Evolutionary conservation across 53 echinoderm and acorn worm genomes (phyloP).

Genomic region (Apostichopus leukothele): DNA sequence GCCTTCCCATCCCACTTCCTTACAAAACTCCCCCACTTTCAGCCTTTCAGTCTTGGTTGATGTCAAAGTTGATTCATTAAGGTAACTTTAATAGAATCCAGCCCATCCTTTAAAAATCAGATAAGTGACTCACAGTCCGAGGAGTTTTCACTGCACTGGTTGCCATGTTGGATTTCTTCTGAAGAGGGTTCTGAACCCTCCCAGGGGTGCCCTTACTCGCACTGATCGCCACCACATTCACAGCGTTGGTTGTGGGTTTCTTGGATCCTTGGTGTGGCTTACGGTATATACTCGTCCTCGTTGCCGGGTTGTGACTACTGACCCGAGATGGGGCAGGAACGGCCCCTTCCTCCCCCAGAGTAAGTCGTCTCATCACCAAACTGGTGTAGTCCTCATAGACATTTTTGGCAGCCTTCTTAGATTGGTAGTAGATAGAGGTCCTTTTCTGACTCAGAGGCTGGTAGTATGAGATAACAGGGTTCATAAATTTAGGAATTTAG

Average conservation of each 20-base stretch:
- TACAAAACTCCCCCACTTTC: no score
- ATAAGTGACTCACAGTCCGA: constrained; percentile 36
- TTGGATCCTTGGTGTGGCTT: not conserved
- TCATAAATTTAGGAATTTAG: no score
- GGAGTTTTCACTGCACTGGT: constrained; percentile 36
- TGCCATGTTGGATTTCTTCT: not conserved
- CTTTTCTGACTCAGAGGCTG: constrained; percentile 47
- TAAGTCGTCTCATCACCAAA: constrained; percentile 48
- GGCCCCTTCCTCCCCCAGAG: constrained; percentile 16
- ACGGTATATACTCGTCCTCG: not conserved
- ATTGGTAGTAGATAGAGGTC: constrained; percentile 78
- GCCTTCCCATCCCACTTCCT: no score
- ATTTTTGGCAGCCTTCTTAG: constrained; percentile 27
- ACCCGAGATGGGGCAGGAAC: not conserved
- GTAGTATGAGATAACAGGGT: not conserved
- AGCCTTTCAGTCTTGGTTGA: not conserved
- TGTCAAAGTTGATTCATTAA: not conserved
- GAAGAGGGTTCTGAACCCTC: not conserved
- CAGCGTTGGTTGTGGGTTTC: not conserved
- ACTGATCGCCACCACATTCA: not conserved
- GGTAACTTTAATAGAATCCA: not conserved
- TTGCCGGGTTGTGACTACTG: not conserved
- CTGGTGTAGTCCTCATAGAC: constrained; percentile 54
- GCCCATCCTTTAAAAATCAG: not conserved
- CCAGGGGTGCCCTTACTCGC: constrained; percentile 12